These are phyloP conservation scores for Hedya salicella DNA, from an alignment of 2,888 invertebrate species.

Conservation along the genomic window DNA sequence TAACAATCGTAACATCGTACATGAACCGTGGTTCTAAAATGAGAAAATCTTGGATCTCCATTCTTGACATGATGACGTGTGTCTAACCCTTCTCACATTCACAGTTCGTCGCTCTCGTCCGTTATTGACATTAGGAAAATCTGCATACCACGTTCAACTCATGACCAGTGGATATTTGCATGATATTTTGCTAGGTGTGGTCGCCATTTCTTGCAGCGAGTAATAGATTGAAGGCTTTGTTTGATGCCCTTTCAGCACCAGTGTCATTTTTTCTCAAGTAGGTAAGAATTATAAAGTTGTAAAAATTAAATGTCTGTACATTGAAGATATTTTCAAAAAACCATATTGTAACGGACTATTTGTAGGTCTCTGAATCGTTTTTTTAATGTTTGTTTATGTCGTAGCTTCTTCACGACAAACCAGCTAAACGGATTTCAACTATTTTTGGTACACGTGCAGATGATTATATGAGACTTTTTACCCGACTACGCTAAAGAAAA, in stretches of 20 bases:
- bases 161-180: constrained; percentile 33
- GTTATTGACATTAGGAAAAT: constrained; percentile 40
- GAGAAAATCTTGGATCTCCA: constrained; percentile 51
- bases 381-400: too few species aligned
- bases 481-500: too few species aligned
- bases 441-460: too few species aligned
- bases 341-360: too few species aligned
- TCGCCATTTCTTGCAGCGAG: constrained; percentile 14
- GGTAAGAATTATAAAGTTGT: not conserved
- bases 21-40: constrained; percentile 29
- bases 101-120: constrained; percentile 55
- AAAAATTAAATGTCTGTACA: too few species aligned
- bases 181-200: constrained; percentile 27
- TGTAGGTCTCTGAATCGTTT: too few species aligned
- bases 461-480: too few species aligned
- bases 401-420: too few species aligned
- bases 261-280: constrained; percentile 12
- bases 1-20: constrained; percentile 1
- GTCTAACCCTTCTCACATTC: constrained; percentile 67
- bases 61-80: constrained; percentile 58
- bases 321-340: too few species aligned
- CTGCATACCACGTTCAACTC: constrained; percentile 25
- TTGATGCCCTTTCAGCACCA: not conserved
- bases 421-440: too few species aligned
- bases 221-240: constrained; percentile 24